Conservation (phyloP, 1,140 invertebrate genomes). For the Camponotus vicinus region DNA sequence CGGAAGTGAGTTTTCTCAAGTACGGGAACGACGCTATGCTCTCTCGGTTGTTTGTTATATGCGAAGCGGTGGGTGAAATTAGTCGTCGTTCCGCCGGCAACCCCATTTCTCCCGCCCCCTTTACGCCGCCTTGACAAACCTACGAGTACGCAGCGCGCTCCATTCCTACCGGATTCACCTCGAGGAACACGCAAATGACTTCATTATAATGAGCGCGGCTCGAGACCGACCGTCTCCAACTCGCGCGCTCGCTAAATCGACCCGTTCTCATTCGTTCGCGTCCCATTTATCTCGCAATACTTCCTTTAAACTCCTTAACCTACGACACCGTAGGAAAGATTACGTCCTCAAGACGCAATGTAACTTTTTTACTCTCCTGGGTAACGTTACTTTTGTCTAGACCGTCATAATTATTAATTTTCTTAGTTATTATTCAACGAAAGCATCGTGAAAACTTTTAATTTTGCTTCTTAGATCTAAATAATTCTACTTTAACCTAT, state of each 20-base stretch:
- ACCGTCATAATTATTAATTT: constrained; percentile 7
- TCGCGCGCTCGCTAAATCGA: not conserved
- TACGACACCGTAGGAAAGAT: constrained; percentile 39
- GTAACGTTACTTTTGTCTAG: not conserved
- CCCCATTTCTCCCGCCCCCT: constrained; percentile 26
- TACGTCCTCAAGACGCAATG: not conserved
- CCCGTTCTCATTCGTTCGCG: not conserved
- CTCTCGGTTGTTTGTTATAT: constrained; percentile 77
- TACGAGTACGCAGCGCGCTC: constrained; percentile 46
- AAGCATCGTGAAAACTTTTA: constrained; percentile 13
- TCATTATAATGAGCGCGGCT: constrained; percentile 78
- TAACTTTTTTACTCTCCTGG: constrained; percentile 25
- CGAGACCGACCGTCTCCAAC: constrained; percentile 21
- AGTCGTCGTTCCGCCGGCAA: constrained; percentile 72
- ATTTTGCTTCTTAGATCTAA: constrained; percentile 11
- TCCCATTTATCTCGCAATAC: constrained; percentile 31
- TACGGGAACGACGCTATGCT: constrained; percentile 35
- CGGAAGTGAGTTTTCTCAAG: constrained; percentile 58
- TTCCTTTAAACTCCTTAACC: constrained; percentile 28
- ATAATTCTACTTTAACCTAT: not conserved
- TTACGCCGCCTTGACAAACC: constrained; percentile 40
- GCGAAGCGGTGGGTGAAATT: constrained; percentile 81
- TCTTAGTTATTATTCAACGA: not conserved
- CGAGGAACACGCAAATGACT: constrained; percentile 82
- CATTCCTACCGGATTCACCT: constrained; percentile 77